Conservation (phyloP, 2,113 vertebrate genomes). For the Prionailurus viverrinus region DNA sequence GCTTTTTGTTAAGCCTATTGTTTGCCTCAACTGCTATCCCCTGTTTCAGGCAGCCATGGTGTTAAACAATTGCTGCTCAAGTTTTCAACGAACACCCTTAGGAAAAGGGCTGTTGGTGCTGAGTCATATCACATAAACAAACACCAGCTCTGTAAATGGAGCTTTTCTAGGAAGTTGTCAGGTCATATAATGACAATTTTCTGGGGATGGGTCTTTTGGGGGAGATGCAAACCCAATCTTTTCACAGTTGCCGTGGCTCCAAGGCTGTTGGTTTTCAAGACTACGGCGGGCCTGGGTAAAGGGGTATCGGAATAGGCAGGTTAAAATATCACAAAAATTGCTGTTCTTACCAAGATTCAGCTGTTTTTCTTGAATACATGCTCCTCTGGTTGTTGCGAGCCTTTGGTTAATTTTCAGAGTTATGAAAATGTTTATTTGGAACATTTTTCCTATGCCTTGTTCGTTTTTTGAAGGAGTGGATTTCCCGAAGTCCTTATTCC, state of each 20-base stretch:
- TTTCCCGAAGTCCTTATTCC: neutral
- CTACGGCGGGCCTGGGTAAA: neutral
- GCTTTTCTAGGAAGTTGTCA: conserved; percentile 16
- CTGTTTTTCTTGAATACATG: neutral
- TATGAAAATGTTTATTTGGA: conserved; percentile 27
- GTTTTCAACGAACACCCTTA: neutral
- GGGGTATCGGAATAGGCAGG: neutral
- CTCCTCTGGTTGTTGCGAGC: neutral
- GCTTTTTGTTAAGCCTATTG: conserved; percentile 22
- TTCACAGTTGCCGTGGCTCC: neutral
- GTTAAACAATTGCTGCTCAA: conserved; percentile 39
- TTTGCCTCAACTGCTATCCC: conserved; percentile 22
- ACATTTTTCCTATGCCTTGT: neutral
- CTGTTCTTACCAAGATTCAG: neutral
- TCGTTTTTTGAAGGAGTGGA: conserved; percentile 1
- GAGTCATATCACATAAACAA: neutral
- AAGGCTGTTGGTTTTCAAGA: conserved; percentile 1
- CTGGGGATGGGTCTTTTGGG: neutral
- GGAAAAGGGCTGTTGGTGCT: neutral
- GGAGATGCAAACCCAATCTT: neutral
- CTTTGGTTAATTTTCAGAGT: conserved; percentile 22
- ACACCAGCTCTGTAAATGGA: neutral
- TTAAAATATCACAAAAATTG: neutral
- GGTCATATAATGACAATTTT: neutral
- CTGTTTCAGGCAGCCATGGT: neutral